phyloP scores from a whole-genome alignment of 37 sponge, comb jelly and placozoan species.

The Chondrosia reniformis region DNA sequence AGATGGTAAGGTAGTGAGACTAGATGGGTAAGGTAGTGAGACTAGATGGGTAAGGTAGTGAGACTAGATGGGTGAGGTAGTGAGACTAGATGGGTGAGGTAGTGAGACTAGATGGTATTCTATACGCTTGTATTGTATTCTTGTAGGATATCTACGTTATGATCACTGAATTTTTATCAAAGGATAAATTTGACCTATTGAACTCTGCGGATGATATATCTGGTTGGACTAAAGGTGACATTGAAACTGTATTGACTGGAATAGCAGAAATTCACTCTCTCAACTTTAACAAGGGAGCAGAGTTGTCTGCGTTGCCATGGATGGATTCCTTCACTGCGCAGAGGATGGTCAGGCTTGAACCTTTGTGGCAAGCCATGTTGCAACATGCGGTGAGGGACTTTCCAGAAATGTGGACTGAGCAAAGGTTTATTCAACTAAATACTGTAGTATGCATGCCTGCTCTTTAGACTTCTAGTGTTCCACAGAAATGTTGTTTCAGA shows the following conservation, averaged over 20 bases:
- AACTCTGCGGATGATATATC: slow-evolving; percentile 56
- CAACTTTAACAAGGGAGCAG: slow-evolving; percentile 24
- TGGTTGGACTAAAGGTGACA: slow-evolving; percentile 48
- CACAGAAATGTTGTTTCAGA: too few relatives aligned
- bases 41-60: too few relatives aligned
- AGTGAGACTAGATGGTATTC: too few relatives aligned
- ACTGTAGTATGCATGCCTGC: background rate
- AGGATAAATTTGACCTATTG: slow-evolving; percentile 29
- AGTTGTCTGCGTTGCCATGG: slow-evolving; percentile 33
- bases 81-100: too few relatives aligned
- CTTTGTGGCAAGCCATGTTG: slow-evolving; percentile 64
- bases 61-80: too few relatives aligned
- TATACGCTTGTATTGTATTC: background rate
- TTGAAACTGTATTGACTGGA: slow-evolving; percentile 63
- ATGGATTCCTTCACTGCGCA: slow-evolving; percentile 24
- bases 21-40: too few relatives aligned
- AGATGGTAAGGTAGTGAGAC: too few relatives aligned
- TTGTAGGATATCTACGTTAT: slow-evolving; percentile 56
- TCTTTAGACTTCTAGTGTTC: background rate
- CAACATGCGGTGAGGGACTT: slow-evolving; percentile 51
- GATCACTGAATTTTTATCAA: slow-evolving; percentile 63
- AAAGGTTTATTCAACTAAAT: background rate
- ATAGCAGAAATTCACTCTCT: slow-evolving; percentile 59
- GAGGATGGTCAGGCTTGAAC: slow-evolving; percentile 19
- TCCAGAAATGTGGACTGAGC: slow-evolving; percentile 55